A percentile compares a stretch with the other conserved stretches of the same genome.
Evolutionary conservation across 1,140 invertebrate genomes (phyloP).

Genomic region (Stegodyphus dumicola): DNA sequence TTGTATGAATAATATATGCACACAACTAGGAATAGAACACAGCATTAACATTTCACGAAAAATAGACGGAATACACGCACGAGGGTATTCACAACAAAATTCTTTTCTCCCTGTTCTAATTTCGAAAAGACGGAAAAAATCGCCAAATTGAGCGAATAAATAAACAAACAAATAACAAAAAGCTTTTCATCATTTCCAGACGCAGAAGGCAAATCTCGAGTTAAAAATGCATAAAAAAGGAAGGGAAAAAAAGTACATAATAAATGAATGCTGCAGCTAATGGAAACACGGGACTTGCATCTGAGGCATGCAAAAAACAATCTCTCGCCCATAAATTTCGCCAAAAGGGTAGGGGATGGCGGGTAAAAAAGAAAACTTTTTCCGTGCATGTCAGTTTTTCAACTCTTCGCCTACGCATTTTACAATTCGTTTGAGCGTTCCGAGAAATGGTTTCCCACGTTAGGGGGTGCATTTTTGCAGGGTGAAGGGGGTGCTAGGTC

Average conservation of each 20-base stretch:
- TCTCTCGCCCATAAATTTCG: slow-evolving; percentile 38
- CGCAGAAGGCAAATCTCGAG: background rate
- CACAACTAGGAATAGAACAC: no score
- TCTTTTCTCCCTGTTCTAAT: no score
- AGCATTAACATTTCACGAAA: no score
- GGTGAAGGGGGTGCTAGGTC: background rate
- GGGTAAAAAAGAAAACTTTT: background rate
- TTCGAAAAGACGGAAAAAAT: no score
- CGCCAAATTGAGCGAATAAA: no score
- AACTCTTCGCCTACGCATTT: slow-evolving; percentile 41
- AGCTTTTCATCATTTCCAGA: background rate
- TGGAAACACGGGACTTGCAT: background rate
- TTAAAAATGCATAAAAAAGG: background rate
- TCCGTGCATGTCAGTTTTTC: slow-evolving; percentile 37
- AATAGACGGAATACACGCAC: no score
- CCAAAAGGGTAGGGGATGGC: background rate
- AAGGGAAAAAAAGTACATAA: slow-evolving; percentile 3
- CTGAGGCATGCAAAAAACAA: slow-evolving; percentile 47
- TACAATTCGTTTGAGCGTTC: background rate
- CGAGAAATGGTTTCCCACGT: slow-evolving; percentile 45
- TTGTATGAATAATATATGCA: no score
- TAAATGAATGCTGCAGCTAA: slow-evolving; percentile 42
- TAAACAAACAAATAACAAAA: no score
- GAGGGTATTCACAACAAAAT: no score
- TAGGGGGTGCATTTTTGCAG: slow-evolving; percentile 11